Base-by-base conservation (phyloP, 1,140 invertebrate species). In the Philaenus spumarius region DNA sequence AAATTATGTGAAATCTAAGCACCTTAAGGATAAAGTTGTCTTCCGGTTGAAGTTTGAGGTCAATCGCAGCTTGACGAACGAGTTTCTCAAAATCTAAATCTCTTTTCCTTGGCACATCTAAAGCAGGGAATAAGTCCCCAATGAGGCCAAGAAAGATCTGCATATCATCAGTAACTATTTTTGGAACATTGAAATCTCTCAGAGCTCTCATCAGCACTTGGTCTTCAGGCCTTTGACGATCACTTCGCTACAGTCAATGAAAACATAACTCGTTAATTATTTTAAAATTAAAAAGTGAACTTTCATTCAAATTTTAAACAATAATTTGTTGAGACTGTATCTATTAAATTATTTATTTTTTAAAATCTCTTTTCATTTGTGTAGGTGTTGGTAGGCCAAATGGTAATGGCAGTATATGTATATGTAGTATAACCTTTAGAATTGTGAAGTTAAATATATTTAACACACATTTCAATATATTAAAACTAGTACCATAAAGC, bases 101-200 rank as follows among this genome's bases (percentile, higher is more conserved):
- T 55, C 86, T 75, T 70, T 89, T 89, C 55, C 92, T 77, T 0
- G 92, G 91, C 6, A 95, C 90, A 72, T 95, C 89, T 1, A 96
- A 74, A 1, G 90, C 84, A 0, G 92, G 92, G 74, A 95, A 95
- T 35, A 95, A 74, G 72, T 95, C 92, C 4, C 88, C 88, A 62
- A 89, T 94, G 14, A 96, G 78, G 45, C 92, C 91, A 88, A 95
- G 90, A 69, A 95, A 95, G 1, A 96, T 84, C 0, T 89, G 84
- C 55, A 86, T 79, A 71, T 95, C 92, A 69, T 95, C 92, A 0
- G 90, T 89, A 5, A 95, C 84, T 62, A 95, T 95, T 77, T 95
- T 95, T 0, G 91, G 92, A 51, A 92, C 86, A 68, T 96, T 95
- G 71, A 95, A 95, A 76, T 95, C 92, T 75, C 93, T 73, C 51